Base-by-base conservation (phyloP, 1,140 invertebrate genomes). In the Ceratitis capitata region DNA sequence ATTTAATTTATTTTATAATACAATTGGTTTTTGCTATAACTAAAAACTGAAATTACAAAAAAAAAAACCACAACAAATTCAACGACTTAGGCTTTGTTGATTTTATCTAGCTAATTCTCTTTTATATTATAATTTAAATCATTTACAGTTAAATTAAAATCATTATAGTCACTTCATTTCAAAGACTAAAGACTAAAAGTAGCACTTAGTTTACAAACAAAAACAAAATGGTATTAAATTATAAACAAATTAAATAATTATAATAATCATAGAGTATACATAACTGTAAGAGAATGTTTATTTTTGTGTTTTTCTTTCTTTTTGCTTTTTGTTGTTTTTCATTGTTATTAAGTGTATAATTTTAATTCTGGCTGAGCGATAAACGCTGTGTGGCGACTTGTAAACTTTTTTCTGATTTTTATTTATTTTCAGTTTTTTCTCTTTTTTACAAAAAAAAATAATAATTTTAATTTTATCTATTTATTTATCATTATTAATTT, bases 81-180 rank as follows among this genome's bases (percentile, higher is more conserved):
- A 74, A 74, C 64, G 64, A 74, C 35, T 74, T 74, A 74, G 35
- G 64, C 7, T 74, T 74, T 74, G 64, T 74, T 74, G 64, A 42
- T 42, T 74, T 10, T 42, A 45, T 7, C 16, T 42, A 42, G 4
- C 5, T 58, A 7, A 23, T 26, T 4, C n/a, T 29, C 10, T 64
- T 64, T 64, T 16, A 14, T 23, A 1, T 61, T 61, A 16, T n/a
- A n/a, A 74, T 74, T 74, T n/a, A 42, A 35, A 64, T 64, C 29
- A 69, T 69, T 10, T 4, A 69, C 9, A 69, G 5, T 69, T 39
- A 69, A 39, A 19, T 16, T 64, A n/a, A n/a, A n/a, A 56, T 61
- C 10, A 12, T 61, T 29, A 61, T 61, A 61, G 6, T 29, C 6
- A 29, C 12, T 29, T 61, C 19, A n/a, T 29, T 29, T 61, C 26